Evolutionary conservation across 2,113 vertebrate genomes (phyloP), one percentile per base, ranked within the genome.

Genomic region (Corynorhinus townsendii): DNA sequence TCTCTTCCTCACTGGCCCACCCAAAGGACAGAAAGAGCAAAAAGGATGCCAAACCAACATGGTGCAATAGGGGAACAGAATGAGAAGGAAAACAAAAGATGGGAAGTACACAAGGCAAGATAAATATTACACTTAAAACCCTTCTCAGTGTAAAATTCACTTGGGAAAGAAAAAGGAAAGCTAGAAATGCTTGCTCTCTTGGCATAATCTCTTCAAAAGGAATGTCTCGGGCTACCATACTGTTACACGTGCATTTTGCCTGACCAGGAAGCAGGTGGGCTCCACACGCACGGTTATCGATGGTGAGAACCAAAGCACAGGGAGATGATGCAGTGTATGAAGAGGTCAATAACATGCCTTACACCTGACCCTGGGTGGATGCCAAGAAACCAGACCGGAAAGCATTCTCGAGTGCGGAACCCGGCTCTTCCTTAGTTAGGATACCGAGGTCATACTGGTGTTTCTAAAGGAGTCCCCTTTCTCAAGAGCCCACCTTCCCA

Each of bases 401-500:
- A 92, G 49, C 43, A 56, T 7, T 3, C 1, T 54, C 64, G 20
- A 35, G 11, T 0, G 0, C 0, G 49, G 69, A 82, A n/a, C 4
- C 11, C 7, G 6, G 40, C 28, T 45, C 45, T 82, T 47, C 49
- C 19, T n/a, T 81, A 12, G 3, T 86, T 72, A 83, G 28, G 64
- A 16, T 9, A 71, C 26, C 15, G 20, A 45, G 94, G 66, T 59
- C 47, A 75, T 1, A 33, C 10, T 16, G 4, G 1, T 66, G 22
- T 69, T 87, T 96, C 71, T 33, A 75, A 95, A 62, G 12, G 66
- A 56, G 8, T 54, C 68, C 30, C 86, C 15, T 49, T 59, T n/a
- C 26, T 54, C 24, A n/a, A 81, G 14, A 86, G 54, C 33, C 76
- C 62, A 43, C 47, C 14, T 43, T 26, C 47, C 19, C 54, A 4